A percentile compares a stretch with the other conserved stretches of the same genome.
phyloP scores from a whole-genome alignment of 2,888 invertebrate species.

The Nymphalis urticae region DNA sequence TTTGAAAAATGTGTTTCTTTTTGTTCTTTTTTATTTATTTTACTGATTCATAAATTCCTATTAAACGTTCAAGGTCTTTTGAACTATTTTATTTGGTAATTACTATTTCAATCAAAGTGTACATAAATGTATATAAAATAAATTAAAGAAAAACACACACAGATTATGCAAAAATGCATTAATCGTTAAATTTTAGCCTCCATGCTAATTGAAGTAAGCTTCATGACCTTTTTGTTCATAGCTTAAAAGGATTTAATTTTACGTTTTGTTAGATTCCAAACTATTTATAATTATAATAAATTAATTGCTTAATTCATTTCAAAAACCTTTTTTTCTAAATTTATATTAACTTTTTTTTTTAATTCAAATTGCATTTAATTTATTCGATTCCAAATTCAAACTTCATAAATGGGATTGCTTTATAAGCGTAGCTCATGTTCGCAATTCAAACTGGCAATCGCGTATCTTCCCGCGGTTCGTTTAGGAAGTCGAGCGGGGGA shows the following conservation, averaged over 20 bases:
- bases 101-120: too few relatives aligned
- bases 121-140: too few relatives aligned
- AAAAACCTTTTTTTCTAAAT: too few relatives aligned
- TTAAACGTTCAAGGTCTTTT: constrained; percentile 17
- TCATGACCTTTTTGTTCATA: too few relatives aligned
- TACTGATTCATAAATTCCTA: background rate
- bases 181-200: too few relatives aligned
- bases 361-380: background rate
- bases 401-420: background rate
- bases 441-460: constrained; percentile 38
- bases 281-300: too few relatives aligned
- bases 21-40: background rate
- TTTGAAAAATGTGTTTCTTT: background rate
- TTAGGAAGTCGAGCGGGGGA: constrained; percentile 53
- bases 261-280: too few relatives aligned
- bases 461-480: constrained; percentile 55
- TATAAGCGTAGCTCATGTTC: constrained; percentile 22
- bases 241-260: too few relatives aligned
- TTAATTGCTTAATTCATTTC: too few relatives aligned
- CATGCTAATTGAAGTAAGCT: too few relatives aligned
- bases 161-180: too few relatives aligned
- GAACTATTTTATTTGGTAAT: background rate
- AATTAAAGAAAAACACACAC: too few relatives aligned
- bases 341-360: background rate
- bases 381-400: background rate